Conservation (phyloP, 2,113 vertebrate genomes). For the Ictidomys tridecemlineatus region DNA sequence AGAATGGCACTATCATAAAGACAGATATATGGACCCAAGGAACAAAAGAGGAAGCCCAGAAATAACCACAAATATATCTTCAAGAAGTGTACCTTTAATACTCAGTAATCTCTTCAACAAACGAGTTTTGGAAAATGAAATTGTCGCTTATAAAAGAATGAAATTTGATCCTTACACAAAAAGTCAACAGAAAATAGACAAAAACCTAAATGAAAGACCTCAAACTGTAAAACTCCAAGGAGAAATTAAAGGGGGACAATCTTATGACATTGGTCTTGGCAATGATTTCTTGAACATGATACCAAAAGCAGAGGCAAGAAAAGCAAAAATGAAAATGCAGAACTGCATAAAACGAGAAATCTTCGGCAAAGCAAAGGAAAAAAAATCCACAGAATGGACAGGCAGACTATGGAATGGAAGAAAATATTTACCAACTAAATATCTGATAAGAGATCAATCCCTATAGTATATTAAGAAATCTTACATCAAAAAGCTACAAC, state of each 20-base stretch:
- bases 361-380: neutral
- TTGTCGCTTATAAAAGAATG: too few relatives aligned
- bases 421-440: neutral
- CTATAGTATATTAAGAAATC: neutral
- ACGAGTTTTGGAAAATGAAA: neutral
- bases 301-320: neutral
- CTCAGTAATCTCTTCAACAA: neutral
- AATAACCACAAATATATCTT: neutral
- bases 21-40: neutral
- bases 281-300: neutral
- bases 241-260: neutral
- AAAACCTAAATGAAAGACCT: neutral
- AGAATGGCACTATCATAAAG: neutral
- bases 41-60: neutral
- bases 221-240: neutral
- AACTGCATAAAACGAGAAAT: neutral
- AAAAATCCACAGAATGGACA: neutral
- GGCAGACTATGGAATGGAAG: neutral
- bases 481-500: neutral
- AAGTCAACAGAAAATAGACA: neutral
- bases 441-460: neutral
- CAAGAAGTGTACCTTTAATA: neutral
- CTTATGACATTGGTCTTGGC: neutral
- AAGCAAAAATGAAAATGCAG: neutral
- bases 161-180: neutral